Evolutionary conservation across 2,113 vertebrate species (phyloP).

Genomic region (Pteropus alecto): DNA sequence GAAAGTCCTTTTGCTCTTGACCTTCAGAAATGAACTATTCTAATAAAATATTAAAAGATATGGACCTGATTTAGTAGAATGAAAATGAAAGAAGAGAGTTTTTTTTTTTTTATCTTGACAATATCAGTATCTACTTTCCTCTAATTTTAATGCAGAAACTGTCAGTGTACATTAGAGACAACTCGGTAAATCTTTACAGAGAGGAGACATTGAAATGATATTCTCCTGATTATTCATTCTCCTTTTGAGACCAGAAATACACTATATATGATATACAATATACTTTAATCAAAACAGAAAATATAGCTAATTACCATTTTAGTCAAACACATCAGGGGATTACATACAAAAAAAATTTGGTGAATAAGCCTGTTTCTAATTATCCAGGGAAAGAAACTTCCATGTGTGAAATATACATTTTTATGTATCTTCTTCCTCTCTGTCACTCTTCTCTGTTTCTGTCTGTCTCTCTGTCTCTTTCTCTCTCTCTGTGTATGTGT

Average conservation of each 20-base stretch:
- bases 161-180: slow-evolving; percentile 59
- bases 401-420: not conserved
- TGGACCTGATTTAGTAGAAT: slow-evolving; percentile 38
- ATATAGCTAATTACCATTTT: slow-evolving; percentile 59
- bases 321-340: not conserved
- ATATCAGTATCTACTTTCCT: slow-evolving; percentile 53
- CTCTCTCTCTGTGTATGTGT: not conserved
- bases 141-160: slow-evolving; percentile 71
- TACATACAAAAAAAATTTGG: not conserved
- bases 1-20: slow-evolving; percentile 53
- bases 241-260: slow-evolving; percentile 36
- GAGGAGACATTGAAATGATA: slow-evolving; percentile 69
- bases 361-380: slow-evolving; percentile 41
- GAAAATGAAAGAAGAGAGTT: slow-evolving; percentile 1
- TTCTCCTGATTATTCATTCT: slow-evolving; percentile 57
- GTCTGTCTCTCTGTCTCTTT: not conserved
- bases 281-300: slow-evolving; percentile 40
- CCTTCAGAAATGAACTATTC: slow-evolving; percentile 59
- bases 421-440: not conserved
- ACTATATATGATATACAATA: slow-evolving; percentile 14
- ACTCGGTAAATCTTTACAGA: slow-evolving; percentile 65
- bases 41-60: slow-evolving; percentile 60
- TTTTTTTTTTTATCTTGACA: slow-evolving; percentile 40
- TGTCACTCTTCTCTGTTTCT: not conserved
- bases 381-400: not conserved